A percentile compares a stretch with the other conserved stretches of the same genome.
Evolutionary conservation across 2,888 invertebrate species (phyloP).

Genomic region (Tortrix viridana): DNA sequence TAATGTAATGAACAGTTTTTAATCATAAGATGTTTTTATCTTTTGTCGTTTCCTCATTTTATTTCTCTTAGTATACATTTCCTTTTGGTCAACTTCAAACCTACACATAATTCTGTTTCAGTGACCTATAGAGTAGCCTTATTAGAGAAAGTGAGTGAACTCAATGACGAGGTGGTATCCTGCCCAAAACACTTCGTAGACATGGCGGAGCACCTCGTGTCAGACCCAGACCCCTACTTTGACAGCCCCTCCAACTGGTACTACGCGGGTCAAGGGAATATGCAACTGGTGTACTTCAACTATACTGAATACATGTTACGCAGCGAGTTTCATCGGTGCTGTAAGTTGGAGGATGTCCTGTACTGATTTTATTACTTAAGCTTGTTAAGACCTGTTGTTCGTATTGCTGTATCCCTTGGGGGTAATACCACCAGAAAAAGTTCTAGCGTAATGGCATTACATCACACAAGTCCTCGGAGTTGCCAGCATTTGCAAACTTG

Average conservation of each 20-base stretch:
- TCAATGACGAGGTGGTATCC: slow-evolving; percentile 65
- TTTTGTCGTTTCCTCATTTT: too few species aligned
- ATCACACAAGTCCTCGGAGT: too few species aligned
- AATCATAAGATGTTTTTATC: too few species aligned
- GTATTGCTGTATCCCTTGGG: too few species aligned
- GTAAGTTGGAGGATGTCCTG: slow-evolving; percentile 59
- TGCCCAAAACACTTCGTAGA: slow-evolving; percentile 68
- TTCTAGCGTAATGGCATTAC: too few species aligned
- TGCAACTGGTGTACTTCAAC: slow-evolving; percentile 57
- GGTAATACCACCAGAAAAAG: too few species aligned
- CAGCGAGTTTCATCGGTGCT: slow-evolving; percentile 64
- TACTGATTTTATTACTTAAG: slow-evolving; percentile 3
- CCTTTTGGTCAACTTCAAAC: too few species aligned
- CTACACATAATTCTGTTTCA: slow-evolving; percentile 6
- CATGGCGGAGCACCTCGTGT: slow-evolving; percentile 63
- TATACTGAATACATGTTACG: slow-evolving; percentile 66
- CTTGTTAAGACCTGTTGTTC: neutral
- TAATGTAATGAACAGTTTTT: too few species aligned
- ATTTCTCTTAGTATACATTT: neutral
- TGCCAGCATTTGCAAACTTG: too few species aligned
- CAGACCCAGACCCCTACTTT: slow-evolving; percentile 71
- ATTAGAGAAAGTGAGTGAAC: slow-evolving; percentile 44
- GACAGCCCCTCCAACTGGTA: slow-evolving; percentile 74
- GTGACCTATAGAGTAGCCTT: neutral
- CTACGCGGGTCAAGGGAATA: slow-evolving; percentile 73